Evolutionary conservation across 2,797 vertebrate species (phyloP).

Genomic region (Sebastolobus altivelis): DNA sequence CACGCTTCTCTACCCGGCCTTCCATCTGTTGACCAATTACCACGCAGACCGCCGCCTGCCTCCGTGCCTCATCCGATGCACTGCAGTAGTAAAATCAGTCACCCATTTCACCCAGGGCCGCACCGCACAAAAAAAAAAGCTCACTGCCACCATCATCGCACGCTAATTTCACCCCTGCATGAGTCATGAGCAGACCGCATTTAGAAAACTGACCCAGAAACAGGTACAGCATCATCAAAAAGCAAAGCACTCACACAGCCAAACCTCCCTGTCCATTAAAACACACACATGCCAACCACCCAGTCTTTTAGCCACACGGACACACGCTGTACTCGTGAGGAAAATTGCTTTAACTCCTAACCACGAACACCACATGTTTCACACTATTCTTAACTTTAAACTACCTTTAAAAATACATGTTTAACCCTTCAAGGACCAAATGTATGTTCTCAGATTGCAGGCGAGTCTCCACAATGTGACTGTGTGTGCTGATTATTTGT

Average conservation of each 20-base stretch:
- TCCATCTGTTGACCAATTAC: slow-evolving; percentile 72
- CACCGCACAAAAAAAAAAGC: slow-evolving; percentile 28
- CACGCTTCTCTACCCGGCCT: slow-evolving; percentile 31
- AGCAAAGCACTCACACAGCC: slow-evolving; percentile 1
- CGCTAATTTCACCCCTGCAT: slow-evolving; percentile 54
- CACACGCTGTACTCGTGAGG: neutral
- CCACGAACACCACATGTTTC: neutral
- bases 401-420: neutral
- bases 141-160: slow-evolving; percentile 36
- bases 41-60: slow-evolving; percentile 36
- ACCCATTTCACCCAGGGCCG: slow-evolving; percentile 55
- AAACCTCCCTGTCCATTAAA: slow-evolving; percentile 13
- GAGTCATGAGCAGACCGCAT: slow-evolving; percentile 50
- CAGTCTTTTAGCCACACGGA: neutral
- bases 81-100: slow-evolving; percentile 69
- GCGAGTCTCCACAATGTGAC: neutral
- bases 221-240: slow-evolving; percentile 45
- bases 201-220: slow-evolving; percentile 67
- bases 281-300: neutral
- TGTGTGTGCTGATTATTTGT: slow-evolving; percentile 23
- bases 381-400: neutral
- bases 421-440: neutral
- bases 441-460: neutral
- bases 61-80: slow-evolving; percentile 36
- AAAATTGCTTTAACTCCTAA: neutral